Base-by-base conservation (phyloP, 2,888 invertebrate genomes). In the Drosophila sordidula region DNA sequence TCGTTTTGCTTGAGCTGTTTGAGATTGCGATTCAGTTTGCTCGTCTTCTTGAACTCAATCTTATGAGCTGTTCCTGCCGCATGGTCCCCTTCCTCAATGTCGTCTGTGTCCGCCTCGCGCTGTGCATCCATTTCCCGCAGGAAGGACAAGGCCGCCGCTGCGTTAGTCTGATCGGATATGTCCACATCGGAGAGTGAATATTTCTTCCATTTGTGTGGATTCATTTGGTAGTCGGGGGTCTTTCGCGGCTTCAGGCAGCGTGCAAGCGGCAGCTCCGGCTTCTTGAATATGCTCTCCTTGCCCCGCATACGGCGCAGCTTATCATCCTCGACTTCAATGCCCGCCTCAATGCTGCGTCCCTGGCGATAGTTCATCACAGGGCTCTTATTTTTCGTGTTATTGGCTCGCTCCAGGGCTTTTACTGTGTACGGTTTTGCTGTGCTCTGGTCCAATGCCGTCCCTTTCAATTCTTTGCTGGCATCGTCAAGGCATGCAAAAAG, bases 171-270 rank as follows among this genome's bases (percentile, higher is more conserved):
- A 61, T 97, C 96, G 0, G 97, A 96, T 93, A 97, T 95, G 86
- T 97, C 96, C 3, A 97, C 96, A 93, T 97, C 96, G 26, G 95
- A 95, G 16, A 98, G 91, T 14, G 95, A 95, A 87, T 98, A 97
- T 87, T 95, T 96, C 11, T 94, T 95, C 96, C 96, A 97, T 89
- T 96, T 96, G 68, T 96, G 94, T 12, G 97, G 97, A 92, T 97
- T 95, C 73, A 94, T 94, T 68, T 93, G 90, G 77, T 89, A 92
- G 76, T 93, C 93, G 41, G 94, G 94, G 4, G 92, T 89, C 50
- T 89, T 90, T 8, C 93, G 90, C 1, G 93, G 91, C 49, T 93
- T 93, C 36, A 95, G 91, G 79, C 95, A 94, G 68, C 94, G 93
- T 0, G 92, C 91, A 52, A 95, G 93, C 3, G 95, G 95, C 16